phyloP scores from a whole-genome alignment of 2,113 vertebrate genomes.

The Pteronura brasiliensis region DNA sequence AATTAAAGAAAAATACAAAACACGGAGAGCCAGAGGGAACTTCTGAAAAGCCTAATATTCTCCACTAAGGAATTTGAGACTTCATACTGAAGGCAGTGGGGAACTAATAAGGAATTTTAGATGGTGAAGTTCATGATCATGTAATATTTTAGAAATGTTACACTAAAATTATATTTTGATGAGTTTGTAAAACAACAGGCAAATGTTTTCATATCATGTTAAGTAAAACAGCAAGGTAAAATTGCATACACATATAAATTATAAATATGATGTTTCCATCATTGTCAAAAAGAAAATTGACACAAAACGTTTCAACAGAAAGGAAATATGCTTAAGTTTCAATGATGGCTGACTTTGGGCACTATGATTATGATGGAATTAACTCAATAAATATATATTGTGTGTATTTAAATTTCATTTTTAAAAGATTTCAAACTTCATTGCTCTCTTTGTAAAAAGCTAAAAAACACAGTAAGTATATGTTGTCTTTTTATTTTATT shows the following conservation, averaged over 20 bases:
- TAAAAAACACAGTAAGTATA: not conserved
- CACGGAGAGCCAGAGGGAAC: not conserved
- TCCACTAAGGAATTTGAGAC: not conserved
- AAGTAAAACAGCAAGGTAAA: constrained; percentile 11
- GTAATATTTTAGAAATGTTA: not conserved
- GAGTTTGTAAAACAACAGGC: not conserved
- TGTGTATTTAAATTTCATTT: constrained; percentile 30
- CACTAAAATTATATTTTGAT: not conserved
- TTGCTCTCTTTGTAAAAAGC: not conserved
- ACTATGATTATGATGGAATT: not conserved
- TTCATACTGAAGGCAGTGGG: not conserved
- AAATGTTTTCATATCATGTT: not conserved
- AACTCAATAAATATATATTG: not conserved
- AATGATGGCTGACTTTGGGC: not conserved
- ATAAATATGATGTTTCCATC: constrained; percentile 16
- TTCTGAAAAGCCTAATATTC: not conserved
- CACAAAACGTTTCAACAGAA: not conserved
- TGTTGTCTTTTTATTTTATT: not conserved
- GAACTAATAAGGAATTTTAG: not conserved
- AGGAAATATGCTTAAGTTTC: not conserved
- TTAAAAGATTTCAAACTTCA: not conserved
- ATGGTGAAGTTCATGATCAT: not conserved
- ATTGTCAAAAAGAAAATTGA: constrained; percentile 24
- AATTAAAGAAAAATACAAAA: not conserved
- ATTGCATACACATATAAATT: not conserved